phyloP scores from a whole-genome alignment of 1,140 invertebrate genomes.

The Metopolophium dirhodum region DNA sequence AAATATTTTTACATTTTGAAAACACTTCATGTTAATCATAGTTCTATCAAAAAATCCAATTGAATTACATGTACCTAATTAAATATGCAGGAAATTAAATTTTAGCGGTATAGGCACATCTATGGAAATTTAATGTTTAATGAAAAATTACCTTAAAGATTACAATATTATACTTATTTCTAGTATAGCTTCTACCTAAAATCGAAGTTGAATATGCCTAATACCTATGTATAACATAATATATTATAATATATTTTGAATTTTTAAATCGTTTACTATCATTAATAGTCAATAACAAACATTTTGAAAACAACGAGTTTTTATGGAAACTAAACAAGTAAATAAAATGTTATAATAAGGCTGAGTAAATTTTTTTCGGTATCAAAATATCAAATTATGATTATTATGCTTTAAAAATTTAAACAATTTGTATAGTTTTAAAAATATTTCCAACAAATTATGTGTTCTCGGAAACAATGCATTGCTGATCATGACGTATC shows the following conservation, averaged over 20 bases:
- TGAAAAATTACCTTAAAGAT: background rate
- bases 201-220: background rate
- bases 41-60: background rate
- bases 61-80: background rate
- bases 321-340: background rate
- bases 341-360: background rate
- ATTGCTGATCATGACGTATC: background rate
- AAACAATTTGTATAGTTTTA: background rate
- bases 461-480: constrained; percentile 2
- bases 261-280: background rate
- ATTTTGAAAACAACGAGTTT: background rate
- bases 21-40: background rate
- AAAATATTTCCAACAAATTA: background rate
- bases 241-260: background rate
- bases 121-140: background rate
- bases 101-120: background rate
- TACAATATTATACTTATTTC: background rate
- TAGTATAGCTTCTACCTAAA: background rate
- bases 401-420: background rate
- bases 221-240: background rate
- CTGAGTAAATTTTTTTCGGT: background rate
- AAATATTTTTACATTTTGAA: background rate
- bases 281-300: background rate
- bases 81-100: background rate
- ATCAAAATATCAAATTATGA: background rate